These are phyloP conservation scores for Diplodus sargus DNA, from an alignment of 2,797 vertebrate species.

Conservation along the genomic window DNA sequence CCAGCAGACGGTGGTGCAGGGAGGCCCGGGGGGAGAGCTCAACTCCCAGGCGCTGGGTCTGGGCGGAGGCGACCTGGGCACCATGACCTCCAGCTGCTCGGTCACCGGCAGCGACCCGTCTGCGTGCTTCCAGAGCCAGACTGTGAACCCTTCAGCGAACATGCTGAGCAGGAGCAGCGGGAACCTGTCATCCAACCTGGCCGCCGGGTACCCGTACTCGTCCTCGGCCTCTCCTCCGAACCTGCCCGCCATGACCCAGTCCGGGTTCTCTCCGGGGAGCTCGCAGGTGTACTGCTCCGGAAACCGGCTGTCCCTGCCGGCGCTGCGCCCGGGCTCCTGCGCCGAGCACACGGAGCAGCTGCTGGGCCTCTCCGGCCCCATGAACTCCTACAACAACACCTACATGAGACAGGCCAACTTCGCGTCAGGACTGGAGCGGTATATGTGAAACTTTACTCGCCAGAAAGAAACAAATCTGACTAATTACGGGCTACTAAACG, in stretches of 20 bases:
- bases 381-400: slow-evolving; percentile 88
- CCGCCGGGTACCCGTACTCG: slow-evolving; percentile 82
- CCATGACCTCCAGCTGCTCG: slow-evolving; percentile 85
- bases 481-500: background rate
- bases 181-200: slow-evolving; percentile 81
- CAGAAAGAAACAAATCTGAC: background rate
- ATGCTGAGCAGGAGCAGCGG: slow-evolving; percentile 82
- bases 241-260: slow-evolving; percentile 84
- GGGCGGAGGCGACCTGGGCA: slow-evolving; percentile 81
- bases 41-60: slow-evolving; percentile 83
- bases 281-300: slow-evolving; percentile 89
- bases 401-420: slow-evolving; percentile 93
- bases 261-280: slow-evolving; percentile 86
- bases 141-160: slow-evolving; percentile 76
- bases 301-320: slow-evolving; percentile 85
- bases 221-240: slow-evolving; percentile 87
- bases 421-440: slow-evolving; percentile 90
- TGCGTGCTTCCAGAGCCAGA: slow-evolving; percentile 87
- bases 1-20: slow-evolving; percentile 88
- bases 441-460: slow-evolving; percentile 83
- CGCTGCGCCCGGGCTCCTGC: slow-evolving; percentile 86
- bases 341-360: slow-evolving; percentile 90
- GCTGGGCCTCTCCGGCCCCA: slow-evolving; percentile 84
- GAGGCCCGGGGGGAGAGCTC: slow-evolving; percentile 78
- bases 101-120: slow-evolving; percentile 83